These are phyloP conservation scores for Caenorhabditis sp. DNA, from an alignment of 2,888 invertebrate genomes.

Conservation along the genomic window DNA sequence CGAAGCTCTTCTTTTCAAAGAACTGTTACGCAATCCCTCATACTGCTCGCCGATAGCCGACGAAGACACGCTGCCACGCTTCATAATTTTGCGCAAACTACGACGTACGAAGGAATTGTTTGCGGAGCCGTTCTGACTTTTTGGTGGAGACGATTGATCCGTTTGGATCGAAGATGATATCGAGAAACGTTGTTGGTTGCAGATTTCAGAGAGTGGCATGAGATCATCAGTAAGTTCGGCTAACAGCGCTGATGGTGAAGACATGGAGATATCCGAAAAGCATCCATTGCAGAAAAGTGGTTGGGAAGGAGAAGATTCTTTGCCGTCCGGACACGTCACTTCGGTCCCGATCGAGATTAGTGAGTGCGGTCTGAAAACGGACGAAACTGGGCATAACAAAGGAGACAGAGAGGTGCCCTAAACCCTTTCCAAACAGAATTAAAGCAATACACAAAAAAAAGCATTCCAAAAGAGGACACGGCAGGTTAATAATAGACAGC, in stretches of 20 bases:
- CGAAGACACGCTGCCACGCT: conserved; percentile 36
- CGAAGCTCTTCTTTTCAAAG: conserved; percentile 52
- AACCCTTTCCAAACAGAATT: conserved; percentile 8
- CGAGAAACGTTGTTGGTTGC: conserved; percentile 32
- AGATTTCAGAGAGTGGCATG: conserved; percentile 51
- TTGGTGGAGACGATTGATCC: conserved; percentile 24
- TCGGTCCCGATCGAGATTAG: conserved; percentile 16
- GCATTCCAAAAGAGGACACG: conserved; percentile 5
- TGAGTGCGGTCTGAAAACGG: conserved; percentile 36
- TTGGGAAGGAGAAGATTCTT: neutral
- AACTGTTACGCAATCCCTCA: conserved; percentile 21
- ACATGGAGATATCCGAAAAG: conserved; percentile 2
- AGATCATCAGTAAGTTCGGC: conserved; percentile 21
- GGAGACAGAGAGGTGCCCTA: conserved; percentile 25
- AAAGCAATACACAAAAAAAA: too few species aligned
- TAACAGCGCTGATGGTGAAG: conserved; percentile 27
- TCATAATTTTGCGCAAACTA: conserved; percentile 54
- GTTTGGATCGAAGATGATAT: conserved; percentile 32
- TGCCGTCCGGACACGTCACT: conserved; percentile 20
- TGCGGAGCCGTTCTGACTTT: neutral
- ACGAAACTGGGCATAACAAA: conserved; percentile 41
- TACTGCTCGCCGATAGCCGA: conserved; percentile 29
- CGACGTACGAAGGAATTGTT: conserved; percentile 45
- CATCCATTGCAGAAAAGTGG: neutral
- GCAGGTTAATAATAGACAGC: neutral